Percentiles rank a stretch among this genome's conserved stretches.
phyloP scores from a whole-genome alignment of 2,113 vertebrate species.

The Ameiurus melas region DNA sequence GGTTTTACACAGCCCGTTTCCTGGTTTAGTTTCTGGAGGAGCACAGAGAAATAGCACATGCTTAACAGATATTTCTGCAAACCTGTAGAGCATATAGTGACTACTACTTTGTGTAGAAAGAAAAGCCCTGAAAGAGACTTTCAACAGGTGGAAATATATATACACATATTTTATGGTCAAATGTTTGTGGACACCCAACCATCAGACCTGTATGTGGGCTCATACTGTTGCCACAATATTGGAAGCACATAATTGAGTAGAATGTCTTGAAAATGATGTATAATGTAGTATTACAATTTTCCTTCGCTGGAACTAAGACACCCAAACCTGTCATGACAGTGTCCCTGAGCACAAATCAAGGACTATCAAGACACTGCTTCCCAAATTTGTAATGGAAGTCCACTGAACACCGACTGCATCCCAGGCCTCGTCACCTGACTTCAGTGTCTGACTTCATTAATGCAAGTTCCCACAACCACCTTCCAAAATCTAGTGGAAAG shows the following conservation, averaged over 20 bases:
- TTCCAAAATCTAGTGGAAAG: neutral
- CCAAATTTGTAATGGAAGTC: neutral
- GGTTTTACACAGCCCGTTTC: conserved; percentile 71
- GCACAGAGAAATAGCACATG: neutral
- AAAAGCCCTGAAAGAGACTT: neutral
- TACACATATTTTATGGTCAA: neutral
- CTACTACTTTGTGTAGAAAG: too few species aligned
- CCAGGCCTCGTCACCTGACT: neutral
- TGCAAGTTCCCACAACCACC: neutral
- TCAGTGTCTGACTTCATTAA: neutral
- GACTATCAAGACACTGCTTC: neutral
- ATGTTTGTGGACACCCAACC: neutral
- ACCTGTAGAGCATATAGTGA: neutral
- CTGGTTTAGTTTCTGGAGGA: conserved; percentile 70
- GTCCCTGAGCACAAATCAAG: neutral
- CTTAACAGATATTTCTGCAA: neutral
- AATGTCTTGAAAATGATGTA: neutral
- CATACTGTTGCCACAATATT: neutral
- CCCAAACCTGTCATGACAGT: neutral
- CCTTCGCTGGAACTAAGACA: neutral
- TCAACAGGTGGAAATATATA: neutral
- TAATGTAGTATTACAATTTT: neutral
- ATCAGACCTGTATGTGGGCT: neutral
- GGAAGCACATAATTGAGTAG: neutral
- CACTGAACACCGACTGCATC: neutral